These are phyloP conservation scores for Patella vulgata DNA, from an alignment of 1,140 invertebrate genomes.

Conservation along the genomic window DNA sequence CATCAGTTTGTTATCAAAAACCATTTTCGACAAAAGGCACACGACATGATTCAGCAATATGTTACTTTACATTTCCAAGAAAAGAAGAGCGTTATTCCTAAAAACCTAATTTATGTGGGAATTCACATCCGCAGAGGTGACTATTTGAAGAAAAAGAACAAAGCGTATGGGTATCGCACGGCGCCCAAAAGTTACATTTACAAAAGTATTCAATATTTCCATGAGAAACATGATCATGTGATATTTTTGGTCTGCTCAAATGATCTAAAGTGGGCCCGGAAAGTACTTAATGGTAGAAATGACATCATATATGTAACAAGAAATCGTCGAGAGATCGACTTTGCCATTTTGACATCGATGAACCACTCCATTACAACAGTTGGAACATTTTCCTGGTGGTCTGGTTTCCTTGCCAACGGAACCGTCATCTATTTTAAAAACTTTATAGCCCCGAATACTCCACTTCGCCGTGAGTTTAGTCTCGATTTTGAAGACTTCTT, in stretches of 20 bases:
- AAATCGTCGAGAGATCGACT: conserved; percentile 35
- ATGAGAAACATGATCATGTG: conserved; percentile 16
- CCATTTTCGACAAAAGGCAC: conserved; percentile 7
- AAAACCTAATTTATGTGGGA: conserved; percentile 19
- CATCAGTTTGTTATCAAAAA: conserved; percentile 26
- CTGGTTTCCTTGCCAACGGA: conserved; percentile 43
- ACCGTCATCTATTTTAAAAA: conserved; percentile 36
- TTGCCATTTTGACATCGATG: conserved; percentile 35
- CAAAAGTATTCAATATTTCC: conserved; percentile 25
- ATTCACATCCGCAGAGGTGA: conserved; percentile 40
- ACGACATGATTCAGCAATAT: conserved; percentile 9
- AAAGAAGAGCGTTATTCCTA: not conserved
- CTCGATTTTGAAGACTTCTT: conserved; percentile 31
- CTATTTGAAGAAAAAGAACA: conserved; percentile 11
- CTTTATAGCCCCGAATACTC: conserved; percentile 18
- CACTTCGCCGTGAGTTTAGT: conserved; percentile 19
- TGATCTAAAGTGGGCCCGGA: conserved; percentile 27
- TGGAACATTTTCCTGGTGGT: conserved; percentile 52
- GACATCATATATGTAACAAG: conserved; percentile 1
- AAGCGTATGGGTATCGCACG: conserved; percentile 21
- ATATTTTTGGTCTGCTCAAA: conserved; percentile 35
- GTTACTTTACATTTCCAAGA: conserved; percentile 6
- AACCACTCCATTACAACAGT: conserved; percentile 43
- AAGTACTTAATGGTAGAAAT: conserved; percentile 11
- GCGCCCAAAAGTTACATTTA: conserved; percentile 29